These are phyloP conservation scores for Drosophila prostipennis DNA, from an alignment of 2,888 invertebrate genomes.

Conservation along the genomic window DNA sequence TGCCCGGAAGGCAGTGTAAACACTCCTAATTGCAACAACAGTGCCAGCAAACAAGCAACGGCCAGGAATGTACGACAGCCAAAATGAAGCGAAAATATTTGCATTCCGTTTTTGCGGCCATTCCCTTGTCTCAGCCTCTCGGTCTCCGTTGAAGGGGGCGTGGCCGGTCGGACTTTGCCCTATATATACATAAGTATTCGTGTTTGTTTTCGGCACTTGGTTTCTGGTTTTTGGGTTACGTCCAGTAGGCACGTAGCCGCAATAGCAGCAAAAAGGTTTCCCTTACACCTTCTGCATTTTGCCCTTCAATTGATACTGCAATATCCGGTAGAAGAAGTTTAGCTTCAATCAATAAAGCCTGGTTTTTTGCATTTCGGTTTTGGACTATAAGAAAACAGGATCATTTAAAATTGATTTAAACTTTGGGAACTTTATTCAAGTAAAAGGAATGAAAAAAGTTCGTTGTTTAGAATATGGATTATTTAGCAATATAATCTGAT, in stretches of 20 bases:
- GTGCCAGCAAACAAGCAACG: slow-evolving; percentile 22
- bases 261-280: slow-evolving; percentile 21
- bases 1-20: slow-evolving; percentile 31
- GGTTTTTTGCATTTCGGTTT: neutral
- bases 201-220: slow-evolving; percentile 27
- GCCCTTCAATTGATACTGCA: slow-evolving; percentile 28
- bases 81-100: slow-evolving; percentile 54
- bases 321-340: slow-evolving; percentile 3
- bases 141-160: slow-evolving; percentile 7
- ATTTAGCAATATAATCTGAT: too few relatives aligned
- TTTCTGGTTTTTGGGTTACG: slow-evolving; percentile 3
- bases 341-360: neutral
- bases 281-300: slow-evolving; percentile 6
- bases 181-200: slow-evolving; percentile 35
- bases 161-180: slow-evolving; percentile 26
- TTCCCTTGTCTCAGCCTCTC: slow-evolving; percentile 12
- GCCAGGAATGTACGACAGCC: slow-evolving; percentile 21
- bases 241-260: slow-evolving; percentile 25
- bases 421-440: too few relatives aligned
- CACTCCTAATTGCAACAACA: slow-evolving; percentile 53
- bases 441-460: too few relatives aligned
- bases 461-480: too few relatives aligned
- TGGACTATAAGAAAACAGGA: too few relatives aligned
- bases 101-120: slow-evolving; percentile 41
- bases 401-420: too few relatives aligned